These are phyloP conservation scores for Pithys albifrons DNA, from an alignment of 2,113 vertebrate genomes.

Conservation along the genomic window DNA sequence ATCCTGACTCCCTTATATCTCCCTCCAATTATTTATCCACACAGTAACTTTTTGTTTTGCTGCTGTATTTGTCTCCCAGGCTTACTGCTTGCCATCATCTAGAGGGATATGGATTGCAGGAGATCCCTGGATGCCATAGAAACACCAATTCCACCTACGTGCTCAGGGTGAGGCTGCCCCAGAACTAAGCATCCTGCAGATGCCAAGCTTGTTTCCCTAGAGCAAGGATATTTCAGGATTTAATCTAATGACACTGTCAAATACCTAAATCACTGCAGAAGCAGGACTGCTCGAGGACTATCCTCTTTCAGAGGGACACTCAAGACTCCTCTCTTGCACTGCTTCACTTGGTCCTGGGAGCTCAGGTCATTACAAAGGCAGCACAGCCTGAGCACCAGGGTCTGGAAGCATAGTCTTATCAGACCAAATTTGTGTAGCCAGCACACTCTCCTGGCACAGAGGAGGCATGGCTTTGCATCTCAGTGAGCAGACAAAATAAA, in stretches of 20 bases:
- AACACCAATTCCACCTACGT: not conserved
- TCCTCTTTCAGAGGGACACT: not conserved
- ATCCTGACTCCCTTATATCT: not conserved
- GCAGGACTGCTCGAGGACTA: not conserved
- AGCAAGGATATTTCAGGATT: not conserved
- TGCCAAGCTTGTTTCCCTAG: not conserved
- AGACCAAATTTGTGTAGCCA: constrained; percentile 19
- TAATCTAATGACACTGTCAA: not conserved
- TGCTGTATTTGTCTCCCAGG: not conserved
- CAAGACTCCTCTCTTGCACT: not conserved
- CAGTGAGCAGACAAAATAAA: not conserved
- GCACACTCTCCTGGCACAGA: constrained; percentile 52
- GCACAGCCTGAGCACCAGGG: not conserved
- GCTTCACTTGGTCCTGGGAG: not conserved
- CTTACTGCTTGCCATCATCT: not conserved
- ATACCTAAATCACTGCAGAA: not conserved
- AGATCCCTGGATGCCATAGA: not conserved
- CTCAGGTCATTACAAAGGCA: not conserved
- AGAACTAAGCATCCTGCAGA: not conserved
- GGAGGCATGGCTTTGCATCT: not conserved
- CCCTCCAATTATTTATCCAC: not conserved
- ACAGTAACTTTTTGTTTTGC: not conserved
- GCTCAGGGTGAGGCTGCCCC: not conserved
- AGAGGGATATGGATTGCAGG: not conserved
- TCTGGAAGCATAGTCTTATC: not conserved